Evolutionary conservation across 2,113 vertebrate species (phyloP), one percentile per base, ranked within the genome.

Genomic region (Halcyon senegalensis): DNA sequence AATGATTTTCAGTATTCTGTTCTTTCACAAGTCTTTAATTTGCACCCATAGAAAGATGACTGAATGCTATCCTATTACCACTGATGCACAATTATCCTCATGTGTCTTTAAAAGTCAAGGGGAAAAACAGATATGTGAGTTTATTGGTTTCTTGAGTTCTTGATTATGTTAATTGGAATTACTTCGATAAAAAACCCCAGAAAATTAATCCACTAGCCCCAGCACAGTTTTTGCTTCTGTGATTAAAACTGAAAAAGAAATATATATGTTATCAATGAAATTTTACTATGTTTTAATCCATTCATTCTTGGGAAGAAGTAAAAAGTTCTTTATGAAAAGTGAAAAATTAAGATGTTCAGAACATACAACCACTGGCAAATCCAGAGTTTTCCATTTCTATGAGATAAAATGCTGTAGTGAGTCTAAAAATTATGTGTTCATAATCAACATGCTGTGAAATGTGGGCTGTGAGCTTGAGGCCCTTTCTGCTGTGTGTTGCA

Each of bases 171-270:
- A 84, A 72, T 55, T 63, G 6, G 17, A 86, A 66, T 90, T 62
- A 37, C 6, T 43, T 37, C 11, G 48, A 63, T 24, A 76, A 50
- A 74, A 74, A 16, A 27, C 11, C 51, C 21, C 3, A 31, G 9
- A 53, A 3, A 1, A 35, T 2, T 1, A 78, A 39, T 58, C 2
- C 5, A 17, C 16, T 30, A 80, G 6, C 2, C 5, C 1, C 1
- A 33, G 2, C 1, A 11, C 55, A 16, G 3, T 31, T 74, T 90
- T 66, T 68, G 2, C 18, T 86, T 48, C 31, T 37, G 5, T 63
- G 12, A 8, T 50, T 68, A 73, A 33, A 95, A 82, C 3, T 83
- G 13, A 35, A 72, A 75, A 90, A 60, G 1, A 7, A 59, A 46
- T 13, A 64, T 11, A 27, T 33, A 46, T 6, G 1, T 23, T 80